A percentile compares a stretch with the other conserved stretches of the same genome.
Conservation (phyloP, 2,888 invertebrate species). For the Lymantria monacha region DNA sequence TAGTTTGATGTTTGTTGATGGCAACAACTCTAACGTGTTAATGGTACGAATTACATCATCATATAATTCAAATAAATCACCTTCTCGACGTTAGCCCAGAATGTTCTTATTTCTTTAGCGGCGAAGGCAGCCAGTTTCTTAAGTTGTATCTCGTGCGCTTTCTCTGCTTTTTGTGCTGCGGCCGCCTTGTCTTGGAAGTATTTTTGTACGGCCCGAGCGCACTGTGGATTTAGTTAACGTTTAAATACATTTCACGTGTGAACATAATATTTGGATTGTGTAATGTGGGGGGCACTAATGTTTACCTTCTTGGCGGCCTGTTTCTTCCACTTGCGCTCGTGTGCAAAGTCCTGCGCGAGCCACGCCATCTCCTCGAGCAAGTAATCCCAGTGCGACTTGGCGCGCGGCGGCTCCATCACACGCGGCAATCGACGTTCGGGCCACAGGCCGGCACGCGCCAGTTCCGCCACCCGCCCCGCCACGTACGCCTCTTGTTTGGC, state of each 20-base stretch:
- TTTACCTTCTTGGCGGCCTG: constrained; percentile 93
- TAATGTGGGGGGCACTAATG: neutral
- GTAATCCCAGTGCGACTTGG: constrained; percentile 99
- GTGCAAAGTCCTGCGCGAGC: constrained; percentile 98
- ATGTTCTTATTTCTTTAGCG: constrained; percentile 95
- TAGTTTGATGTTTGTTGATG: too few species aligned
- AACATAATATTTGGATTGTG: neutral
- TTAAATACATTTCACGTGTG: neutral
- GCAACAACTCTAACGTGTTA: too few species aligned
- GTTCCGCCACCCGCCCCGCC: constrained; percentile 94
- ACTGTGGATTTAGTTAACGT: constrained; percentile 59
- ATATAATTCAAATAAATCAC: constrained; percentile 50
- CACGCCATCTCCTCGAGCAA: constrained; percentile 99
- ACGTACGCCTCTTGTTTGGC: constrained; percentile 93
- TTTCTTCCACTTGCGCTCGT: constrained; percentile 99
- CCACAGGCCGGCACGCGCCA: constrained; percentile 98
- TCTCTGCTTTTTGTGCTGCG: constrained; percentile 94
- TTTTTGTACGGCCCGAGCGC: constrained; percentile 94
- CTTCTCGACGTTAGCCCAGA: constrained; percentile 98
- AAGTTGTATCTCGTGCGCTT: constrained; percentile 93
- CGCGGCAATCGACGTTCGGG: constrained; percentile 95
- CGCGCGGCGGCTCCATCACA: constrained; percentile 93
- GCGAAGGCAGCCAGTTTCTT: constrained; percentile 94
- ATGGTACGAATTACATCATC: neutral
- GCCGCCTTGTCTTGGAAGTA: constrained; percentile 95